A percentile compares a stretch with the other conserved stretches of the same genome.
Evolutionary conservation across 2,888 invertebrate genomes (phyloP).

Genomic region (Pollenia amentaria): DNA sequence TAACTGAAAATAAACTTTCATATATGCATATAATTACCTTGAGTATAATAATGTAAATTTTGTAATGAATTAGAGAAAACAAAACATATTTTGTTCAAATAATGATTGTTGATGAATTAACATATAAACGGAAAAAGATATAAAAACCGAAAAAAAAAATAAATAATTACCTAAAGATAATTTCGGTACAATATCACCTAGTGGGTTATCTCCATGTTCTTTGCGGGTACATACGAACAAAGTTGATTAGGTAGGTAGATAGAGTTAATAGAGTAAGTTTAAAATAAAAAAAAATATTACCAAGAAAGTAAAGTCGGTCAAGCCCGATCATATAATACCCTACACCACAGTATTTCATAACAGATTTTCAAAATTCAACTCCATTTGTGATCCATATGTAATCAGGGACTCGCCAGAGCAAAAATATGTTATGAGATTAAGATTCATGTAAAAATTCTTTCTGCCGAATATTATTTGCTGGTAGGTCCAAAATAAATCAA

Average conservation of each 20-base stretch:
- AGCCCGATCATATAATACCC: no score
- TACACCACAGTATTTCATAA: no score
- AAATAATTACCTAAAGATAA: conserved; percentile 75
- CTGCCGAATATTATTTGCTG: no score
- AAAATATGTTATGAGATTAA: no score
- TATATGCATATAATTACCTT: no score
- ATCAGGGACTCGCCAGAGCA: no score
- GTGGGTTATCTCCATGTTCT: conserved; percentile 63
- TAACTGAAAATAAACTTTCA: no score
- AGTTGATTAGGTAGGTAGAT: conserved; percentile 46
- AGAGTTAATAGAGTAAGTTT: conserved; percentile 35
- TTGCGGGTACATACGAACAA: conserved; percentile 42
- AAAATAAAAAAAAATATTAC: conserved; percentile 10
- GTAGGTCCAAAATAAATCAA: no score
- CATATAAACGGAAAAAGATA: conserved; percentile 3
- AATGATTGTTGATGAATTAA: not conserved
- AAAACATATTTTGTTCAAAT: not conserved
- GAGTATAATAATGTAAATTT: no score
- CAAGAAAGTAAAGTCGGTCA: not conserved
- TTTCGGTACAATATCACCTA: conserved; percentile 74
- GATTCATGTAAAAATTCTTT: no score
- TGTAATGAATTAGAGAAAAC: not conserved
- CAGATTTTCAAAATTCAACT: no score
- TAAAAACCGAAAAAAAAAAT: conserved; percentile 41
- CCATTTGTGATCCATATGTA: no score